Base-by-base conservation (phyloP, 1,140 invertebrate species). In the Lordiphosa stackelbergi region DNA sequence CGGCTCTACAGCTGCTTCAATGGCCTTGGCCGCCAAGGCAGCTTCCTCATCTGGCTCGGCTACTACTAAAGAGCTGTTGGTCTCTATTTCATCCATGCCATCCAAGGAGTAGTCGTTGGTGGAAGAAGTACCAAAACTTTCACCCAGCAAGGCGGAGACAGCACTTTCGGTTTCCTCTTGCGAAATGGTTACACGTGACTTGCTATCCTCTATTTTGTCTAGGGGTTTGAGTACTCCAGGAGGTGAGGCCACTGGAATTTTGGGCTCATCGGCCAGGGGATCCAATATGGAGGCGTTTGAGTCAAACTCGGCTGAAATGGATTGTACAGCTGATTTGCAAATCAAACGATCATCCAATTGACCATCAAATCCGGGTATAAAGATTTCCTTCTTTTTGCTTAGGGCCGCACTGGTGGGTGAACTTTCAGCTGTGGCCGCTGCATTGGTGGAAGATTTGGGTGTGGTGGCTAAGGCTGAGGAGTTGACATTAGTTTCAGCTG, bases 131-230 rank as follows among this genome's bases (percentile, higher is more conserved):
- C 93, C 93, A 84, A 96, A 95, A 53, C 94, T 95, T 87, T 96
- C 95, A 34, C 94, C 94, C 16, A 96, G 86, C 4, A 97, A 87
- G 5, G 95, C 95, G 2, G 95, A 95, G 0, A 97, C 95, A 0
- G 95, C 95, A 88, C 96, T 95, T 81, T 95, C 95, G 0, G 95
- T 97, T 89, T 97, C 95, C 89, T 96, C 95, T 88, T 96, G 95
- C 1, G 95, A 96, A 68, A 96, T 96, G 0, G 95, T 91, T 1
- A 94, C 93, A 38, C 95, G 90, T 0, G 94, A 93, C 74, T 95
- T 95, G 40, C 53, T 79, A 61, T 95, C 94, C 60, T 93, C 93
- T 1, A 89, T 72, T 71, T 92, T 91, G 35, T 91, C 90, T 38
- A 89, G 85, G 1, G 73, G n/a, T 78, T 90, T 90, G 3, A 72